Evolutionary conservation across 2,113 vertebrate species (phyloP).

Genomic region (Dascyllus trimaculatus): DNA sequence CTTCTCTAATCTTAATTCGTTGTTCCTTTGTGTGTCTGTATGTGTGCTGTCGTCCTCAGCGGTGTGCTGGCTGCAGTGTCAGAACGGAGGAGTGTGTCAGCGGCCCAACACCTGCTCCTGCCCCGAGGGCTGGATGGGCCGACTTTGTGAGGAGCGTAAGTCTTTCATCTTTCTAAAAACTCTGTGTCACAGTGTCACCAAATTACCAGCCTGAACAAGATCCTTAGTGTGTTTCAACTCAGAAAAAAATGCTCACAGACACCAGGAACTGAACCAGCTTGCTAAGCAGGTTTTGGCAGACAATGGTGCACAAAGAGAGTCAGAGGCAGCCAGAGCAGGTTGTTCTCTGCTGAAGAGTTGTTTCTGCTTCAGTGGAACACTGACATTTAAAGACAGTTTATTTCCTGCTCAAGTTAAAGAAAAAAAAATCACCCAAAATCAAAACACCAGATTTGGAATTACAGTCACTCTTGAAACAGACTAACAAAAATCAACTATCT

Average conservation of each 20-base stretch:
- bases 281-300: conserved; percentile 14
- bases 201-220: background rate
- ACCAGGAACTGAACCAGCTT: background rate
- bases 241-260: background rate
- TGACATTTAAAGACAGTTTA: too few relatives aligned
- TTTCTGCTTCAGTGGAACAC: too few relatives aligned
- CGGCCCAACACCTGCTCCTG: conserved; percentile 94
- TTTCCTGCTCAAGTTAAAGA: too few relatives aligned
- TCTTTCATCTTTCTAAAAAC: conserved; percentile 44
- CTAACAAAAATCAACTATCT: too few relatives aligned
- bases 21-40: background rate
- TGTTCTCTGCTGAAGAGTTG: background rate
- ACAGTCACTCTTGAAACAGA: too few relatives aligned
- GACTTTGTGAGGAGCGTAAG: conserved; percentile 96
- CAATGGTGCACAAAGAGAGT: conserved; percentile 10
- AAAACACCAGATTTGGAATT: too few relatives aligned
- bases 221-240: background rate
- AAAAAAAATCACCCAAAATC: too few relatives aligned
- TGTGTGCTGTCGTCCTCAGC: conserved; percentile 80
- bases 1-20: background rate
- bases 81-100: conserved; percentile 95
- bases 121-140: conserved; percentile 96
- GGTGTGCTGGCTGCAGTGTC: conserved; percentile 94
- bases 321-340: too few relatives aligned
- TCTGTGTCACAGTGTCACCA: too few relatives aligned